A percentile compares a stretch with the other conserved stretches of the same genome.
Evolutionary conservation across 2,888 invertebrate genomes (phyloP).

Genomic region (Papilio protenor): DNA sequence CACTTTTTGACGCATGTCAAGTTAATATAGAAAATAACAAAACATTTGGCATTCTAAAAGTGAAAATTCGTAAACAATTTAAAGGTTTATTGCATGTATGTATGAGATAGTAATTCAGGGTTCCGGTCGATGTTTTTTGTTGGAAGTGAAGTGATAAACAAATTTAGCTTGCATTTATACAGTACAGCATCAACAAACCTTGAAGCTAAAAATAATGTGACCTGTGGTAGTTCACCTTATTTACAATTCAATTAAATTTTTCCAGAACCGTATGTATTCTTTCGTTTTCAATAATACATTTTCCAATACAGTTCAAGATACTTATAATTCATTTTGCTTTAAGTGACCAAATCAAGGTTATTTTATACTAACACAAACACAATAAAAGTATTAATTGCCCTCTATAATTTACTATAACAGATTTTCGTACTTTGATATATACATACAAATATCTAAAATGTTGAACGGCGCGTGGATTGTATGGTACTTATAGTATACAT

Average conservation of each 20-base stretch:
- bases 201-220: neutral
- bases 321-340: neutral
- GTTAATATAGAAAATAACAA: too few species aligned
- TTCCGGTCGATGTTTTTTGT: too few species aligned
- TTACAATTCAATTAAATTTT: neutral
- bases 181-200: neutral
- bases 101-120: neutral
- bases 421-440: neutral
- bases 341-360: too few species aligned
- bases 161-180: neutral
- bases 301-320: neutral
- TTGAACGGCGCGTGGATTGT: slow-evolving; percentile 63
- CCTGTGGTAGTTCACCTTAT: neutral
- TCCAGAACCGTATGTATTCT: neutral
- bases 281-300: neutral
- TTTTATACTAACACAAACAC: too few species aligned
- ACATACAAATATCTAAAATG: slow-evolving; percentile 42
- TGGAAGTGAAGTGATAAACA: too few species aligned
- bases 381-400: neutral
- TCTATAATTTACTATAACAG: neutral
- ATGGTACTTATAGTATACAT: slow-evolving; percentile 65
- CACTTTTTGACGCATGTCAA: neutral
- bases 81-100: neutral
- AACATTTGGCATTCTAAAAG: too few species aligned
- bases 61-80: too few species aligned